Evolutionary conservation across 2,888 invertebrate species (phyloP), one percentile per base, ranked within the genome.

Genomic region (Steinernema scapterisci): DNA sequence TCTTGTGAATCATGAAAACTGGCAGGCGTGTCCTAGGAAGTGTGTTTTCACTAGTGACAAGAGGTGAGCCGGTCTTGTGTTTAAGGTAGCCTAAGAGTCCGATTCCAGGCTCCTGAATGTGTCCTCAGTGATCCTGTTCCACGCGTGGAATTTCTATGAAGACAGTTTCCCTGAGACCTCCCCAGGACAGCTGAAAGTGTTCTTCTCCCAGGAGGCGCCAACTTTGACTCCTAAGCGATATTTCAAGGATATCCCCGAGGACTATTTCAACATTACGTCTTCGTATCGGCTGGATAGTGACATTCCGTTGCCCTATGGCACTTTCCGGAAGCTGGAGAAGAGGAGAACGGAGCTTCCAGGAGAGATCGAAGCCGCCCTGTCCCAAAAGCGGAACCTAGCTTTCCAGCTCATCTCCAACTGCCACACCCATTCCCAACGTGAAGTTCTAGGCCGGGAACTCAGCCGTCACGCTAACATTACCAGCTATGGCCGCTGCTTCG

Each of bases 241-340:
- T 19, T 63, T n/a, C 7, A 43, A 21, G 23, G 2, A 13, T 11
- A 21, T 73, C 16, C 76, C 72, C 21, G 27, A 19, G 9, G 45
- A 76, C 63, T 76, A 51, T 46, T 76, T 76, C 70, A 77, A 76
- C 31, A 21, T 77, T n/a, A 63, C 76, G 13, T 31, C 54, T 51
- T 76, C 76, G 21, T 76, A 76, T 52, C 44, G 76, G 11, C 21
- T 16, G 19, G 76, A 76, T 52, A 76, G 75, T 25, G 76, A 76
- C 46, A 52, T 76, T 9, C 56, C 45, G 1, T 21, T 54, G 2
- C 63, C 76, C 0, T 76, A 76, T 73, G 76, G n/a, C 31, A 16
- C 23, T 13, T 76, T 76, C 45, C 31, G 45, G 44, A 44, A 51
- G 63, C 31, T 31, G 27, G 31, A 48, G 48, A 16, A 3, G 3